Base-by-base conservation (phyloP, 2,113 vertebrate species). In the Eretmochelys imbricata region DNA sequence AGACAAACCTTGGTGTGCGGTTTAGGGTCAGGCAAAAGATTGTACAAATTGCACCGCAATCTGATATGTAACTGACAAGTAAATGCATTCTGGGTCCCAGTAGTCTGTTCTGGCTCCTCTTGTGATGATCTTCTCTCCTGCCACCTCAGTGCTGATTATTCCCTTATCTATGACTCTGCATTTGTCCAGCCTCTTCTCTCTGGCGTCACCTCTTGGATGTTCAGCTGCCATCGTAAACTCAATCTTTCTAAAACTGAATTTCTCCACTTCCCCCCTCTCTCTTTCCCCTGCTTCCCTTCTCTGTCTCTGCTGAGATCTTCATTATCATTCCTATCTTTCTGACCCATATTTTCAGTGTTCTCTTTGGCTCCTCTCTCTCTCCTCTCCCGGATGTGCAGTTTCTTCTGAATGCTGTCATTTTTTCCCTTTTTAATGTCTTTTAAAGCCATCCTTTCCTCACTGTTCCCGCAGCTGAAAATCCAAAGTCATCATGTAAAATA, bases 21-120 rank as follows among this genome's bases (percentile, higher is more conserved):
- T 29, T 59, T 88, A 72, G 65, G 75, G 78, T 96, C 95, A 90
- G 55, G 65, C 78, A 38, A 82, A 59, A 94, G 80, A 78, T 22
- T 42, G 48, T 20, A 86, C 29, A 50, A 46, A 46, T 59, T 57
- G 35, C 16, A 0, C 48, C 69, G 5, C 50, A 86, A 84, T 79
- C 16, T 20, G 57, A 42, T 2, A 35, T 27, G 24, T 55, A 48
- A 48, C 25, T 27, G 25, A 78, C 38, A 48, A 16, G 75, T 27
- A 20, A 80, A 80, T 20, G 20, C 57, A 12, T 57, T 16, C 55
- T 80, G 29, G 12, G 20, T 35, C 42, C 80, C 13, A 27, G 25
- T 27, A 25, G 24, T 48, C 22, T 48, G 75, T 85, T 35, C 13
- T 59, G 8, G 20, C 57, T 82, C 16, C 46, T 38, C 24, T 38